phyloP scores from a whole-genome alignment of 92 coral and sea anemone genomes.

The Bergia sp. region DNA sequence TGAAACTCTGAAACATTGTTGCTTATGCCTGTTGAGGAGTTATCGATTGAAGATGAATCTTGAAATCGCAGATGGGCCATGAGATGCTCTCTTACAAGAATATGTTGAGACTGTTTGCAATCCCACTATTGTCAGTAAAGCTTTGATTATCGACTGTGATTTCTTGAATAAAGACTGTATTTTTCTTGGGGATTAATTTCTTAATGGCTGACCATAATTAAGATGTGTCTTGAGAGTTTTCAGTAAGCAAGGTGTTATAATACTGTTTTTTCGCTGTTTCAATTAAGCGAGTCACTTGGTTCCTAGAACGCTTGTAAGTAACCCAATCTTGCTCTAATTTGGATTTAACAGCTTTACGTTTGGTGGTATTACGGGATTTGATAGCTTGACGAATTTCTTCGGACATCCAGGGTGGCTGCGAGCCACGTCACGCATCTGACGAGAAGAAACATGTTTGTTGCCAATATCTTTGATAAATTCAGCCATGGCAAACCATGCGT shows the following conservation, averaged over 20 bases:
- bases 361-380: neutral
- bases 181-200: slow-evolving; percentile 42
- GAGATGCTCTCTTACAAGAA: too few species aligned
- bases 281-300: slow-evolving; percentile 24
- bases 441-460: slow-evolving; percentile 48
- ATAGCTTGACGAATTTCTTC: slow-evolving; percentile 16
- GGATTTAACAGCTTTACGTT: slow-evolving; percentile 32
- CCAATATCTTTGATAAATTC: slow-evolving; percentile 47
- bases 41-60: too few species aligned
- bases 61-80: neutral
- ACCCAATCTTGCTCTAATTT: slow-evolving; percentile 28
- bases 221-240: slow-evolving; percentile 25
- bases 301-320: slow-evolving; percentile 3
- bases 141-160: too few species aligned
- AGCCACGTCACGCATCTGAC: slow-evolving; percentile 41
- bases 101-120: too few species aligned
- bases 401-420: slow-evolving; percentile 65
- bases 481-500: slow-evolving; percentile 58
- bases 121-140: too few species aligned
- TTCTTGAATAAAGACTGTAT: neutral
- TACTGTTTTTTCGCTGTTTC: slow-evolving; percentile 21
- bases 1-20: slow-evolving; percentile 5
- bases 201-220: slow-evolving; percentile 41
- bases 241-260: slow-evolving; percentile 25
- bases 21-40: too few species aligned